These are phyloP conservation scores for Peucedramus taeniatus DNA, from an alignment of 2,113 vertebrate species.

Conservation along the genomic window DNA sequence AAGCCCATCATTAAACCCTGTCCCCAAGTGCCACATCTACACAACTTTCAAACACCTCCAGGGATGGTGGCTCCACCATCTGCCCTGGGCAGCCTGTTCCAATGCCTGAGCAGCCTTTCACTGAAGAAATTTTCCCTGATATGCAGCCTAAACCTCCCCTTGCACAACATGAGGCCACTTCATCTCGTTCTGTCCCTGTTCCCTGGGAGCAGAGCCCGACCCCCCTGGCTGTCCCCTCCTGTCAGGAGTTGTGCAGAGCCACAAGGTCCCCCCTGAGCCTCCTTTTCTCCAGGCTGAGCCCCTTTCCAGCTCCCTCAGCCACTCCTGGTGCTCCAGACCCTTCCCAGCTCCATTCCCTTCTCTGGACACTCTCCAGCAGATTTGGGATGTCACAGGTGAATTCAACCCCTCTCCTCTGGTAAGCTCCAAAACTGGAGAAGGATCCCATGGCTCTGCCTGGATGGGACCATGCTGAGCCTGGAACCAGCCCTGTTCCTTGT, in stretches of 20 bases:
- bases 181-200: accelerated
- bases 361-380: accelerated
- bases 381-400: neutral
- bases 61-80: neutral
- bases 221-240: neutral
- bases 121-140: no score
- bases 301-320: neutral
- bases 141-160: neutral
- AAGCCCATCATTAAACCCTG: neutral
- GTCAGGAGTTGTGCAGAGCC: neutral
- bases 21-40: neutral
- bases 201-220: neutral
- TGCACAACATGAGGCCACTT: accelerated
- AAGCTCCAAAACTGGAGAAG: neutral
- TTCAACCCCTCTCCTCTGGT: neutral
- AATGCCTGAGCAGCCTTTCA: neutral
- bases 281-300: neutral
- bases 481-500: neutral
- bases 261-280: neutral
- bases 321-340: accelerated
- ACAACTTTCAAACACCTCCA: neutral
- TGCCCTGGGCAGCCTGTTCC: neutral
- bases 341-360: accelerated
- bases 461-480: neutral
- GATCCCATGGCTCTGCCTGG: neutral